Conservation (phyloP, 2,797 vertebrate species). For the Pseudomugil tenellus region DNA sequence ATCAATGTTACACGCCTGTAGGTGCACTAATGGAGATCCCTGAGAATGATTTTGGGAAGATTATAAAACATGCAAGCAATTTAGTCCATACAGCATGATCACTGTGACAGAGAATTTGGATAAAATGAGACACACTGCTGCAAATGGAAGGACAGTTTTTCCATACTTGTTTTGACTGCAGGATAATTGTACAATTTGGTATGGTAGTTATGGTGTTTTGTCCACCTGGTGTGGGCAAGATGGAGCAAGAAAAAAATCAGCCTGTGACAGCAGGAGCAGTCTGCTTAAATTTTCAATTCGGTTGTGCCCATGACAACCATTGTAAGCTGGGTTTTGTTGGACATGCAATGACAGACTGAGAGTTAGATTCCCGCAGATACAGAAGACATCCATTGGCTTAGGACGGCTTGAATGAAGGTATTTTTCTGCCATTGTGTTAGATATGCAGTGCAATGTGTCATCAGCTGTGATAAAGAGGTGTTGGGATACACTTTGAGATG, state of each 20-base stretch:
- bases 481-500: constrained; percentile 35
- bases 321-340: constrained; percentile 34
- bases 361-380: constrained; percentile 45
- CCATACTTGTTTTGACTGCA: constrained; percentile 13
- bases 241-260: constrained; percentile 13
- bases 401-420: constrained; percentile 36
- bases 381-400: constrained; percentile 58
- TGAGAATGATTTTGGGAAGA: constrained; percentile 48
- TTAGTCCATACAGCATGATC: constrained; percentile 16
- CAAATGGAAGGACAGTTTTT: constrained; percentile 20
- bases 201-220: constrained; percentile 7
- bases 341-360: constrained; percentile 48
- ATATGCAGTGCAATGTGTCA: constrained; percentile 34
- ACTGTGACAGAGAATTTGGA: not conserved
- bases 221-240: constrained; percentile 18
- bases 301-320: constrained; percentile 65
- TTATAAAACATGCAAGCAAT: constrained; percentile 37
- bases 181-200: constrained; percentile 3
- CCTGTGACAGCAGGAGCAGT: constrained; percentile 10
- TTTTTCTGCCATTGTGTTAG: constrained; percentile 44
- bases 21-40: constrained; percentile 36
- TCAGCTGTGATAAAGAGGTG: constrained; percentile 39
- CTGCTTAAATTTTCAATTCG: constrained; percentile 34
- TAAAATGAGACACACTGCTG: constrained; percentile 2
- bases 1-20: constrained; percentile 52